Evolutionary conservation across 37 sponge, comb jelly and placozoan genomes (phyloP), one percentile per base, ranked within the genome.

Genomic region (Halichondria panicea): DNA sequence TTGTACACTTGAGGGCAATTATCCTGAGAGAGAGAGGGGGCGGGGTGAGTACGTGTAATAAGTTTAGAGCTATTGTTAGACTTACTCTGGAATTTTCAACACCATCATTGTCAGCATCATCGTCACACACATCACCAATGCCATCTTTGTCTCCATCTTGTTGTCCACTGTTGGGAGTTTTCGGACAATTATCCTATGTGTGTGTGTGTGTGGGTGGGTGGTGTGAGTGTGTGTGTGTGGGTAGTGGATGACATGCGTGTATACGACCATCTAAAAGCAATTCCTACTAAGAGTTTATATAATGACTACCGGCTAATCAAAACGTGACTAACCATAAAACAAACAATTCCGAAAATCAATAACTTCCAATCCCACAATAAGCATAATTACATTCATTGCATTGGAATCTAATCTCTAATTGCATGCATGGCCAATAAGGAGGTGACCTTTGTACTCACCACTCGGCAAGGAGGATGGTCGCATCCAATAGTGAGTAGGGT

Each of bases 131-230:
- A 43, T 95, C 80, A 32, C 96, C 96, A 43, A 79, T 48, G 9
- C 80, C 70, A 68, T 95, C 96, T 0, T 73, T 71, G 48, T 95
- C 96, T 31, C 43, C 35, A 66, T 95, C 89, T 25, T 52, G 74
- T 70, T 95, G 96, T 12, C 79, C 87, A 52, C 65, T 43, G 56
- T 95, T 95, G 4, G 96, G 89, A 2, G 75, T 48, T 0, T 53
- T 11, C 1, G 80, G 85, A 72, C 96, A 95, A 74, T 95, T 95
- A 55, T 95, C 96, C 82, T 84, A 57, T 39, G 59, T 22, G 42
- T 38, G 4, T 11, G 39, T 30, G 8, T n/a, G 45, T 24, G 43
- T n/a, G n/a, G n/a, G n/a, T n/a, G n/a, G n/a, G n/a, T n/a, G n/a
- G n/a, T n/a, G n/a, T n/a, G n/a, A n/a, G n/a, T n/a, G n/a, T n/a